A percentile compares a stretch with the other conserved stretches of the same genome.
Conservation (phyloP, 2,888 invertebrate genomes). For the Marasmarcha lunaedactyla region DNA sequence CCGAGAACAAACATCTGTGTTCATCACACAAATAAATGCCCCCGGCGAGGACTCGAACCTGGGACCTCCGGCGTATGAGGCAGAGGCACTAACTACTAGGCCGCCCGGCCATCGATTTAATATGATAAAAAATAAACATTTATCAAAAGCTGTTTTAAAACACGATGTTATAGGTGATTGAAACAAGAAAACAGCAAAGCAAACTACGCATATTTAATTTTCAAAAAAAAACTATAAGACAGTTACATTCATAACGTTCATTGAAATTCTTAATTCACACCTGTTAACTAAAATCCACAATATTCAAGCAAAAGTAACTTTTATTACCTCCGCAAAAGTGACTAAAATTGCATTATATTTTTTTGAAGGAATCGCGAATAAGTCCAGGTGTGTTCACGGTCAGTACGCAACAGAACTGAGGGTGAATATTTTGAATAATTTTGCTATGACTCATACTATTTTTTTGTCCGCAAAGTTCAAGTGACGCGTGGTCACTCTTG, state of each 20-base stretch:
- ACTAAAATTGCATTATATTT: background rate
- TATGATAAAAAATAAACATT: too few species aligned
- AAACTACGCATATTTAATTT: too few species aligned
- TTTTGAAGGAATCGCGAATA: background rate
- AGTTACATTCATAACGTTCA: constrained; percentile 18
- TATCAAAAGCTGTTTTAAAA: too few species aligned
- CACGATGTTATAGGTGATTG: too few species aligned
- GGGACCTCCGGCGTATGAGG: too few species aligned
- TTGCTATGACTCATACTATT: constrained; percentile 18
- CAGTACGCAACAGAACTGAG: constrained; percentile 33
- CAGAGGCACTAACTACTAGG: too few species aligned
- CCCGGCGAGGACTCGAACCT: too few species aligned
- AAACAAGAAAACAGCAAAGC: too few species aligned
- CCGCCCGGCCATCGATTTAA: too few species aligned
- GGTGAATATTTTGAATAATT: constrained; percentile 22
- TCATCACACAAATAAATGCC: too few species aligned
- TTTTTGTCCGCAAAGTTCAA: constrained; percentile 25
- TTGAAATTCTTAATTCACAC: constrained; percentile 28
- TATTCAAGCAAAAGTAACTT: constrained; percentile 4
- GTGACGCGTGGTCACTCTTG: constrained; percentile 36
- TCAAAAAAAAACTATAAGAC: background rate
- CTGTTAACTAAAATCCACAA: constrained; percentile 20
- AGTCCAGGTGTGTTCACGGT: constrained; percentile 50
- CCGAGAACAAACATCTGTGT: too few species aligned
- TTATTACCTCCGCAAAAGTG: constrained; percentile 7